Conservation (phyloP, 2,113 vertebrate genomes). For the Penelope pileata region DNA sequence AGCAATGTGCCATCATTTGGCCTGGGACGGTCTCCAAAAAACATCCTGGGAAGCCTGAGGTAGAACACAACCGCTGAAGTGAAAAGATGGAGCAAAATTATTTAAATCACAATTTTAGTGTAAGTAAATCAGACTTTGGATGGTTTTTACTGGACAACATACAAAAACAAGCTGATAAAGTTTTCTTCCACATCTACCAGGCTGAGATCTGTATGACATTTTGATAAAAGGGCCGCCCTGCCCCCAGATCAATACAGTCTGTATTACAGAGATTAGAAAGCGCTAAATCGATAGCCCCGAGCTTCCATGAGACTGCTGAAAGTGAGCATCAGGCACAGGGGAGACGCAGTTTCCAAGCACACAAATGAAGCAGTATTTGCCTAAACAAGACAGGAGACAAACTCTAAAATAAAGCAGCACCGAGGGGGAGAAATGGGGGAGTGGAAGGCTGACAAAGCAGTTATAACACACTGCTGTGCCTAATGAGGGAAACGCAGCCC, state of each 20-base stretch:
- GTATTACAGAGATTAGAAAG: neutral
- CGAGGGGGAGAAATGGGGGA: neutral
- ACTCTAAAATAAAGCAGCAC: neutral
- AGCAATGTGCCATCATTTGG: too few species aligned
- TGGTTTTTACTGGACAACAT: neutral
- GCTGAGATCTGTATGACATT: neutral
- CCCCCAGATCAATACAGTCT: neutral
- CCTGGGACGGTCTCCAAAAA: neutral
- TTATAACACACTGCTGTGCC: neutral
- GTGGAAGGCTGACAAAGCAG: neutral
- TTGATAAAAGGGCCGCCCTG: neutral
- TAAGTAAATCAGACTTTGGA: neutral
- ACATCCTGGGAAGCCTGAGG: neutral
- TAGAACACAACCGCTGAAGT: neutral
- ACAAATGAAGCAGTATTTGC: neutral
- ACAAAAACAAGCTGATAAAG: neutral
- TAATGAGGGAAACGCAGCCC: neutral
- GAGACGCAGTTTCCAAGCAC: neutral
- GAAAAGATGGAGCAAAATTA: neutral
- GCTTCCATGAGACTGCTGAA: neutral
- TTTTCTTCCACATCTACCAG: neutral
- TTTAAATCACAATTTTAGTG: neutral
- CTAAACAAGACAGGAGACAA: neutral
- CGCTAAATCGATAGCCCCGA: neutral
- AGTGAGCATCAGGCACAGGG: neutral